Evolutionary conservation across 37 sponge, comb jelly and placozoan species (phyloP), one percentile per base, ranked within the genome.

Genomic region (Mnemiopsis leidyi): DNA sequence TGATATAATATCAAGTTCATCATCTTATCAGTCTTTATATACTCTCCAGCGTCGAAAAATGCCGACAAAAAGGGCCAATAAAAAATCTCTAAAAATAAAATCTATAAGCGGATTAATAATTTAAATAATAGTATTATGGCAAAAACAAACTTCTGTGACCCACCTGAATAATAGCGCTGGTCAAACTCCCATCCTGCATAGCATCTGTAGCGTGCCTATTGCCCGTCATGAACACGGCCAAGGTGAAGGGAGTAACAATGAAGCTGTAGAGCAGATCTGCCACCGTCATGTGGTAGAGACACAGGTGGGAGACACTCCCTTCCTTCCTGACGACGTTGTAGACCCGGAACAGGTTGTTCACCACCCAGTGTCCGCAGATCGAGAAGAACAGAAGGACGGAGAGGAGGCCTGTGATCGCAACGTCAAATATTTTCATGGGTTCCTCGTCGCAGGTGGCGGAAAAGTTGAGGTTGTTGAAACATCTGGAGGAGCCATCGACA

Each of bases 341-440:
- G 0, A 85, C 90, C 48, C 90, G 39, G 90, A 85, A 85, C 28
- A 85, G 0, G 61, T 35, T 26, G 90, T 85, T 38, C 28, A 85
- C 61, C 1, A 85, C 26, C 38, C 40, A 38, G 61, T 85, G 13
- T 23, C 90, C 90, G 25, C 29, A 38, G 13, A 85, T 37, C 0
- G 90, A 85, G 40, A 38, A 20, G 25, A 85, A 39, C 48, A 85
- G 25, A 24, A 40, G 61, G 30, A 38, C n/a, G 40, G 35, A 5
- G 61, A 85, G 90, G 0, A 85, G 48, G 48, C 25, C 40, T 0
- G 61, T 23, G 30, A 85, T 35, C 24, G 61, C 61, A 18, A 48
- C 61, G 13, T 48, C 61, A 13, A 48, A 48, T 13, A 48, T 48
- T 48, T 48, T 5, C 61, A 48, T 5, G 13, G 61, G 61, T 13